Conservation (phyloP, 1,140 invertebrate genomes). For the Drosophila mojavensis region DNA sequence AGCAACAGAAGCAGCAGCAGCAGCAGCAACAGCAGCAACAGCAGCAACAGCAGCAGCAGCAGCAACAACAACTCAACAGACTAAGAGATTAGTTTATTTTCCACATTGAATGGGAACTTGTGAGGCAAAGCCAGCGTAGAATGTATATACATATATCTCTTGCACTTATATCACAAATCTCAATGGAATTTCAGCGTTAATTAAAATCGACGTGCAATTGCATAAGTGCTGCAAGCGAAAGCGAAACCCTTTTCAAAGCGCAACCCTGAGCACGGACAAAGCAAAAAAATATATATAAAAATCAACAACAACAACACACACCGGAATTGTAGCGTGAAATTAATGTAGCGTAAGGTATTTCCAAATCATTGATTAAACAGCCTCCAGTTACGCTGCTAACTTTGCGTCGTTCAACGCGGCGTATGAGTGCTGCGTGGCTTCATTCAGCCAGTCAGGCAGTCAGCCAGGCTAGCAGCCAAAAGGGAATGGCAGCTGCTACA, state of each 20-base stretch:
- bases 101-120: neutral
- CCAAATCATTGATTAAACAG: constrained; percentile 74
- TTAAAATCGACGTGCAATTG: constrained; percentile 7
- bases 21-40: neutral
- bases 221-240: neutral
- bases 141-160: neutral
- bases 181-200: neutral
- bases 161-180: neutral
- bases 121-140: neutral
- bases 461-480: constrained; percentile 20
- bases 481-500: constrained; percentile 48
- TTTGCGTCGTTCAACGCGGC: constrained; percentile 47
- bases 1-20: neutral
- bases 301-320: too few relatives aligned
- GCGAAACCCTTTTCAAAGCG: constrained; percentile 17
- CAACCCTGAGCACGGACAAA: neutral
- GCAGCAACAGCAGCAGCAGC: neutral
- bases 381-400: constrained; percentile 27
- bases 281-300: too few relatives aligned
- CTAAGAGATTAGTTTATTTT: neutral
- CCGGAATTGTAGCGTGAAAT: constrained; percentile 56
- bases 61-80: neutral
- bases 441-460: constrained; percentile 27
- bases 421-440: constrained; percentile 67
- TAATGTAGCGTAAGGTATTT: constrained; percentile 78